Evolutionary conservation across 2,888 invertebrate species (phyloP).

Genomic region (Oscheius sp.): DNA sequence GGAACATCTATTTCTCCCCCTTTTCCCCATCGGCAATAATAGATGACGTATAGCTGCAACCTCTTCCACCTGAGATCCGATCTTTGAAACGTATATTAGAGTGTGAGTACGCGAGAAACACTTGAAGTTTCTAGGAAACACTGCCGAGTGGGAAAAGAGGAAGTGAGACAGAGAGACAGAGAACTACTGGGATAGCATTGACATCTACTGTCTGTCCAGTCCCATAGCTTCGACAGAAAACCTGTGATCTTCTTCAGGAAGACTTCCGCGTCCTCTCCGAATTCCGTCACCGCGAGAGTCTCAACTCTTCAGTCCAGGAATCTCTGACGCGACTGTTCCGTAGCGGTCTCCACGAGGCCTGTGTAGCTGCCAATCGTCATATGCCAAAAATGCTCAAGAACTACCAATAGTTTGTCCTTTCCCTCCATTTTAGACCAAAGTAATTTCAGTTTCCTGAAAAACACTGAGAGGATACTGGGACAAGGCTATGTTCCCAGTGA

Average conservation of each 20-base stretch:
- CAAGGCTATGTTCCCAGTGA: constrained; percentile 49
- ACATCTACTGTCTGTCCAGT: too few species aligned
- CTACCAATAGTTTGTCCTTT: constrained; percentile 43
- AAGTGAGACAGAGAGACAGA: too few species aligned
- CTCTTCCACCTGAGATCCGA: too few species aligned
- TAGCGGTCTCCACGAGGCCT: constrained; percentile 45
- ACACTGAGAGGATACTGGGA: constrained; percentile 44
- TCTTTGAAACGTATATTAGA: too few species aligned
- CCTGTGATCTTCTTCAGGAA: constrained; percentile 3
- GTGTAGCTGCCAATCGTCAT: constrained; percentile 37
- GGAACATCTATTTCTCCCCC: background rate
- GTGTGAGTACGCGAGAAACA: too few species aligned
- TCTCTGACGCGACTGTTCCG: constrained; percentile 28
- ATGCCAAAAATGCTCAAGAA: constrained; percentile 45
- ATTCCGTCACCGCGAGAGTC: constrained; percentile 45
- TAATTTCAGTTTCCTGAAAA: constrained; percentile 42
- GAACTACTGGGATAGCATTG: too few species aligned
- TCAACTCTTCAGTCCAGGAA: constrained; percentile 35
- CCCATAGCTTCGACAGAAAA: background rate
- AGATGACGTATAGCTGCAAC: too few species aligned
- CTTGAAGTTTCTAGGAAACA: too few species aligned
- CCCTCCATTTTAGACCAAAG: background rate
- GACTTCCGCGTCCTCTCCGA: constrained; percentile 39
- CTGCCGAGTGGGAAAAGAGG: too few species aligned
- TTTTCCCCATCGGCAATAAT: too few species aligned